Conservation (phyloP, 2,113 vertebrate genomes). For the Oplegnathus fasciatus region DNA sequence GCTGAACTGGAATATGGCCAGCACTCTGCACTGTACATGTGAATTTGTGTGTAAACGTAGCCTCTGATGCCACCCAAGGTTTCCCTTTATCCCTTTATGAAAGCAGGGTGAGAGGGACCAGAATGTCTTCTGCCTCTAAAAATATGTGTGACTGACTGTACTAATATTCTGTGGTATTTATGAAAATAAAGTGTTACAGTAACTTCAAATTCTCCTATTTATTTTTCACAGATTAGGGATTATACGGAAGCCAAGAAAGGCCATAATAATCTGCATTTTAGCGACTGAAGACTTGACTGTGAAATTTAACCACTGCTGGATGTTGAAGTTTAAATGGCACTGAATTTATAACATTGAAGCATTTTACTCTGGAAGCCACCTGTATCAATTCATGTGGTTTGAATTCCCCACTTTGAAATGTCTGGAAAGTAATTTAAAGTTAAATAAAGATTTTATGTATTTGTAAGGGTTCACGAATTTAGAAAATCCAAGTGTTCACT, state of each 20-base stretch:
- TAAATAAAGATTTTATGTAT: not conserved
- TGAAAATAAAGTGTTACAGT: slow-evolving; percentile 83
- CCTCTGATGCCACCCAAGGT: slow-evolving; percentile 54
- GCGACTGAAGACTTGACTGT: not conserved
- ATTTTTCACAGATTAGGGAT: not conserved
- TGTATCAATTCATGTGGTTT: not conserved
- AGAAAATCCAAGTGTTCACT: not conserved
- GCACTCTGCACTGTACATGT: slow-evolving; percentile 7
- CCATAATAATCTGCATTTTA: not conserved
- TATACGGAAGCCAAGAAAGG: not conserved
- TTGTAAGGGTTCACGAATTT: not conserved
- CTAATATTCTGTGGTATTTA: slow-evolving; percentile 85
- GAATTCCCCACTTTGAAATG: not conserved
- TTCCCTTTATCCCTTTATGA: slow-evolving; percentile 57
- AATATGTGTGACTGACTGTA: slow-evolving; percentile 80
- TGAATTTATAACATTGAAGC: not conserved
- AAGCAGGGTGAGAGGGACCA: slow-evolving; percentile 63
- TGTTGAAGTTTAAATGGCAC: not conserved
- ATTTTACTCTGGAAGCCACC: not conserved
- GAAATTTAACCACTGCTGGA: not conserved
- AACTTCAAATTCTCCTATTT: slow-evolving; percentile 36
- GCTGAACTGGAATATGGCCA: slow-evolving; percentile 36
- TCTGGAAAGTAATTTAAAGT: too few relatives aligned
- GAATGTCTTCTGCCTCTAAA: slow-evolving; percentile 73
- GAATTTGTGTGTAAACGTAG: slow-evolving; percentile 61